These are phyloP conservation scores for Penaeus chinensis DNA, from an alignment of 1,140 invertebrate genomes.

Conservation along the genomic window DNA sequence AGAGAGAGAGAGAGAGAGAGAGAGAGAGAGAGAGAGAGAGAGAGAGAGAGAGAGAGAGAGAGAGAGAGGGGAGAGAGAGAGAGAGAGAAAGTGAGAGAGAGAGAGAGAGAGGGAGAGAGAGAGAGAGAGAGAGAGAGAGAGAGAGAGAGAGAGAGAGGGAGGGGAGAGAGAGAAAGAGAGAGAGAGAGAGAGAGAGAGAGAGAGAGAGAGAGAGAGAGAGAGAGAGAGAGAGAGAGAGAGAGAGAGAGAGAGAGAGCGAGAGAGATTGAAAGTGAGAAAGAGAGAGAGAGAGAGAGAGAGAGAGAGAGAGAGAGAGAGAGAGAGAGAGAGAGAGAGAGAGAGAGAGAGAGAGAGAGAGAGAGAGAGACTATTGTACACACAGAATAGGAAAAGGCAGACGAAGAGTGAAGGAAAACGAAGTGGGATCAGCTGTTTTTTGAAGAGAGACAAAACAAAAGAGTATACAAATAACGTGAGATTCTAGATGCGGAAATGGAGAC, in stretches of 20 bases:
- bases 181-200: background rate
- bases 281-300: conserved; percentile 1
- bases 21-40: too few species aligned
- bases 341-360: background rate
- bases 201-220: too few species aligned
- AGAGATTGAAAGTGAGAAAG: background rate
- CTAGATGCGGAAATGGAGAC: too few species aligned
- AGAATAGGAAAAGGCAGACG: too few species aligned
- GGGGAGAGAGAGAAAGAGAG: background rate
- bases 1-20: too few species aligned
- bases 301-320: background rate
- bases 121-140: background rate
- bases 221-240: too few species aligned
- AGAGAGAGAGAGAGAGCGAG: background rate
- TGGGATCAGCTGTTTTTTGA: too few species aligned
- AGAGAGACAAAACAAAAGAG: too few species aligned
- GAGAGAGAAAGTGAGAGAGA: background rate
- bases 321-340: background rate
- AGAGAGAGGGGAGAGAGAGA: too few species aligned
- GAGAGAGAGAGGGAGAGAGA: background rate
- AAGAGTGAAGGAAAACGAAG: too few species aligned
- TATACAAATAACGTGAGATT: too few species aligned
- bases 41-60: too few species aligned
- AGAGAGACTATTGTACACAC: background rate
- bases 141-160: background rate